Evolutionary conservation across 2,888 invertebrate genomes (phyloP).

Genomic region (Drosophila diplacantha): DNA sequence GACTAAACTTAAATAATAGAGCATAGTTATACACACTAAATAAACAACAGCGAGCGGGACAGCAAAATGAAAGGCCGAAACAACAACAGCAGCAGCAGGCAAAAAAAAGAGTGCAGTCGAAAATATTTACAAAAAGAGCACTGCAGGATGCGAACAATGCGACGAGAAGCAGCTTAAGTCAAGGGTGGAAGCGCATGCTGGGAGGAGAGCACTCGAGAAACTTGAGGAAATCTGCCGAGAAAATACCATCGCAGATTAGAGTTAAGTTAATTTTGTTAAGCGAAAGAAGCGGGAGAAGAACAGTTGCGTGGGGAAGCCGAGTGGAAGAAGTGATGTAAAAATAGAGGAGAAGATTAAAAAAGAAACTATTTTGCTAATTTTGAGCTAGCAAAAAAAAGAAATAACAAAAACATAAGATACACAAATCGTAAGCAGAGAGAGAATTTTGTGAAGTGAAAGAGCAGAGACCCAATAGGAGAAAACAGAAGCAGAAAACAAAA

Average conservation of each 20-base stretch:
- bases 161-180: constrained; percentile 7
- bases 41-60: constrained; percentile 40
- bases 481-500: constrained; percentile 21
- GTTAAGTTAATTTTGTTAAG: constrained; percentile 32
- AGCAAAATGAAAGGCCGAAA: not conserved
- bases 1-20: constrained; percentile 68
- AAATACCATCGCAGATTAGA: constrained; percentile 29
- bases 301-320: constrained; percentile 13
- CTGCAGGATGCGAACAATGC: constrained; percentile 17
- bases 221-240: constrained; percentile 25
- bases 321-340: constrained; percentile 24
- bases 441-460: constrained; percentile 41
- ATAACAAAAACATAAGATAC: not conserved
- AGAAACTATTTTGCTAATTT: constrained; percentile 45
- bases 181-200: constrained; percentile 12
- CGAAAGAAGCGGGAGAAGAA: constrained; percentile 19
- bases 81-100: constrained; percentile 3
- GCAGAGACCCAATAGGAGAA: constrained; percentile 12
- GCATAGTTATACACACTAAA: constrained; percentile 63
- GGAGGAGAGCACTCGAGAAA: constrained; percentile 6
- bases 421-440: constrained; percentile 21
- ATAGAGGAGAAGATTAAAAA: constrained; percentile 30
- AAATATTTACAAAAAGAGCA: constrained; percentile 38
- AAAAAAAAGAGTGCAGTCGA: constrained; percentile 24
- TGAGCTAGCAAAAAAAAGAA: constrained; percentile 32